phyloP scores from a whole-genome alignment of 2,888 invertebrate species.

The Atherix ibis region DNA sequence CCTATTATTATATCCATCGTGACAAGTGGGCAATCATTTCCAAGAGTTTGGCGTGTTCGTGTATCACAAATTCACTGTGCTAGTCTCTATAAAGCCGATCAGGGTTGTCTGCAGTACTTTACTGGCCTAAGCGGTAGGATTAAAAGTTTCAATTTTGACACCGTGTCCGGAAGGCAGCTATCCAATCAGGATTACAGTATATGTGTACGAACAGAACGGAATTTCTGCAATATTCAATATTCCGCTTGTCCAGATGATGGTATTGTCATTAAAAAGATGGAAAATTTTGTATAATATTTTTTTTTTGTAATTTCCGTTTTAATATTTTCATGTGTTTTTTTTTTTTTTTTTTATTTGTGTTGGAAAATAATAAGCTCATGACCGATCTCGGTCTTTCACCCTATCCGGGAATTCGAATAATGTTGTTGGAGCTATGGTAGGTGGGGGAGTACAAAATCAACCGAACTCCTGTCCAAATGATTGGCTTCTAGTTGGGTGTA shows the following conservation, averaged over 20 bases:
- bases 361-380: too few species aligned
- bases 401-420: slow-evolving; percentile 61
- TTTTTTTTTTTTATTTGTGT: too few species aligned
- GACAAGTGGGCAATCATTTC: slow-evolving; percentile 57
- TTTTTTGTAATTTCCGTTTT: slow-evolving; percentile 1
- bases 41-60: slow-evolving; percentile 66
- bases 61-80: slow-evolving; percentile 67
- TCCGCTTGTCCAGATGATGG: slow-evolving; percentile 55
- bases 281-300: slow-evolving; percentile 2
- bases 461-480: slow-evolving; percentile 58
- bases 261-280: slow-evolving; percentile 16
- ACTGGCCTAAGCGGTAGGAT: slow-evolving; percentile 64
- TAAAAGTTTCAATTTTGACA: slow-evolving; percentile 71
- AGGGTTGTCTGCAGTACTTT: slow-evolving; percentile 30
- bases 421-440: slow-evolving; percentile 53
- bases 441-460: slow-evolving; percentile 44
- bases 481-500: slow-evolving; percentile 68
- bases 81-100: slow-evolving; percentile 43
- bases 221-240: slow-evolving; percentile 77
- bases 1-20: slow-evolving; percentile 69
- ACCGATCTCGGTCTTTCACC: slow-evolving; percentile 57
- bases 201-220: slow-evolving; percentile 68
- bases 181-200: slow-evolving; percentile 83
- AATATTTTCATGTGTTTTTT: too few species aligned
- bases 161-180: slow-evolving; percentile 55